Percentiles rank a stretch among this genome's conserved stretches.
phyloP scores from a whole-genome alignment of 2,888 invertebrate species.

The Dioctria rufipes region DNA sequence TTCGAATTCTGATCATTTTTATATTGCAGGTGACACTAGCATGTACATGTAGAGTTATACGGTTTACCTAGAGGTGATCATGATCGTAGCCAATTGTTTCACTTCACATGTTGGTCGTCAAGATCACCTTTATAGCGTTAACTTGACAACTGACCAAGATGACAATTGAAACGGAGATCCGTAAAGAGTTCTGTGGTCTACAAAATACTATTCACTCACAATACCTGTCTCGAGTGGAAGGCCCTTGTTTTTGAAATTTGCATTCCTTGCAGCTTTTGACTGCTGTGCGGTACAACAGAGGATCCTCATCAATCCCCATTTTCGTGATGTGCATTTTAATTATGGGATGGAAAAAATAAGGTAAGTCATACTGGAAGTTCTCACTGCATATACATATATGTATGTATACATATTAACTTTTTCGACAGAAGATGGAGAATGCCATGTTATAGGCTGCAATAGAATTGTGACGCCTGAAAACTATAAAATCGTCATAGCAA shows the following conservation, averaged over 20 bases:
- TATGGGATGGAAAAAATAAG: constrained; percentile 9
- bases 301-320: constrained; percentile 49
- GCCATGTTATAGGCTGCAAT: too few species aligned
- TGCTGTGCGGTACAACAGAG: constrained; percentile 16
- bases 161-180: constrained; percentile 34
- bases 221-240: neutral
- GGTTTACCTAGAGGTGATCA: constrained; percentile 14
- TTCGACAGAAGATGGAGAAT: too few species aligned
- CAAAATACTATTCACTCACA: neutral
- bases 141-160: constrained; percentile 45
- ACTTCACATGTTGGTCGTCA: constrained; percentile 7
- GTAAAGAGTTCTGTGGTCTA: constrained; percentile 26
- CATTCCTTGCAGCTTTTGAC: constrained; percentile 46
- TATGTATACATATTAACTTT: too few species aligned
- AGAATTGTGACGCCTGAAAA: too few species aligned
- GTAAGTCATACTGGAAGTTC: neutral
- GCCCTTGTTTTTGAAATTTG: constrained; percentile 27
- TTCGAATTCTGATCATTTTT: constrained; percentile 10
- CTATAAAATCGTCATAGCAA: too few species aligned
- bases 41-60: constrained; percentile 1
- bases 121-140: constrained; percentile 45
- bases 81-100: constrained; percentile 23
- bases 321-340: constrained; percentile 41
- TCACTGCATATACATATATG: too few species aligned
- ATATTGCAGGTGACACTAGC: constrained; percentile 11